Evolutionary conservation across 2,797 vertebrate species (phyloP).

Genomic region (Smutsia temminckii): DNA sequence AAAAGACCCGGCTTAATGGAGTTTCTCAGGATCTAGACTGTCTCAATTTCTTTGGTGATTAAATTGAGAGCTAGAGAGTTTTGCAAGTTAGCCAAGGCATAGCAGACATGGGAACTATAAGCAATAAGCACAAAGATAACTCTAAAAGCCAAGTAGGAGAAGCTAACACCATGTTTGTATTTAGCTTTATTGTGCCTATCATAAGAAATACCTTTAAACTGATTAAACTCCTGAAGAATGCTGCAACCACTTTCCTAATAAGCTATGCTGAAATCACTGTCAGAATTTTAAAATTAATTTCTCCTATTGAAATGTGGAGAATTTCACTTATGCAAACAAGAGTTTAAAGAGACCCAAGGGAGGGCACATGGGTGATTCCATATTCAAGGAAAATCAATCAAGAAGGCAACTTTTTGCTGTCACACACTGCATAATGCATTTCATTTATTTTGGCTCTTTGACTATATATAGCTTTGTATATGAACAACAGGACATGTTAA

Average conservation of each 20-base stretch:
- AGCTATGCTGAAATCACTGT: conserved; percentile 61
- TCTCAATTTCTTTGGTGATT: neutral
- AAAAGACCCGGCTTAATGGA: neutral
- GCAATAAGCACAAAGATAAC: neutral
- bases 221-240: conserved; percentile 62
- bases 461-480: neutral
- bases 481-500: conserved; percentile 13
- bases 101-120: neutral
- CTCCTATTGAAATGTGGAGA: conserved; percentile 50
- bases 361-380: conserved; percentile 35
- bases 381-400: conserved; percentile 62
- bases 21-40: neutral
- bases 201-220: conserved; percentile 68
- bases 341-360: conserved; percentile 38
- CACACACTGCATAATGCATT: conserved; percentile 10
- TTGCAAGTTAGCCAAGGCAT: neutral
- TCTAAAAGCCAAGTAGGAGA: neutral
- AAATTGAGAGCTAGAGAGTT: conserved; percentile 4
- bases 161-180: neutral
- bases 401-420: conserved; percentile 18
- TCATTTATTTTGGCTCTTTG: neutral
- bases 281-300: conserved; percentile 65
- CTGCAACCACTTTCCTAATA: conserved; percentile 69
- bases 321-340: conserved; percentile 65
- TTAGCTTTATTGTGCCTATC: conserved; percentile 21